Evolutionary conservation across 2,888 invertebrate genomes (phyloP), one percentile per base, ranked within the genome.

Genomic region (Campopleginae sp.): DNA sequence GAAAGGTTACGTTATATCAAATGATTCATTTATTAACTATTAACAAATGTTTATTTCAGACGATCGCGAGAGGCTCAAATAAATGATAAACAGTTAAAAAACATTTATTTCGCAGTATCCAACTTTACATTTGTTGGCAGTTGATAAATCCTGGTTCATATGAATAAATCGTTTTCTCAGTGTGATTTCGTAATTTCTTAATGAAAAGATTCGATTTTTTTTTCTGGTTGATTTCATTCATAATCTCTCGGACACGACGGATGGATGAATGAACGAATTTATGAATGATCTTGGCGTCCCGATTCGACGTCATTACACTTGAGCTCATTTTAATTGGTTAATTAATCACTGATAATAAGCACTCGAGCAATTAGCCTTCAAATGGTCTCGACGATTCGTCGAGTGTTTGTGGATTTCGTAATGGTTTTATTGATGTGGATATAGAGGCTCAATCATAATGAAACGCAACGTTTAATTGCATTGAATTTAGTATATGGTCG

Each of bases 401-500:
- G 44, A 77, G 51, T 54, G n/a, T 31, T 51, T 65, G 14, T 27
- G 23, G 8, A 19, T 14, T 58, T 23, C 38, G 27, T 75, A 14
- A 46, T 46, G 23, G 51, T 66, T 51, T 38, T 19, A 70, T 61
- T 42, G 19, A 76, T 68, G 23, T n/a, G 38, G 31, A 48, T 54
- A 68, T 48, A 66, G 12, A 51, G 23, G 71, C 61, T 72, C 54
- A 31, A 74, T 38, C 48, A 33, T 54, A 27, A 17, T 74, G 31
- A 80, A 74, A 5, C 54, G 19, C 27, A n/a, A 33, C 27, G 31
- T 74, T 82, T 44, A 44, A 54, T 46, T 38, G 17, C 14, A 58
- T 23, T n/a, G 51, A 71, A 71, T 48, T 72, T 17, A 19, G 38
- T 48, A n/a, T 48, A n/a, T 61, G 66, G 78, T 86, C 87, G 86